Conservation (phyloP, 2,888 invertebrate species). For the Melikaiella ostensackeni region DNA sequence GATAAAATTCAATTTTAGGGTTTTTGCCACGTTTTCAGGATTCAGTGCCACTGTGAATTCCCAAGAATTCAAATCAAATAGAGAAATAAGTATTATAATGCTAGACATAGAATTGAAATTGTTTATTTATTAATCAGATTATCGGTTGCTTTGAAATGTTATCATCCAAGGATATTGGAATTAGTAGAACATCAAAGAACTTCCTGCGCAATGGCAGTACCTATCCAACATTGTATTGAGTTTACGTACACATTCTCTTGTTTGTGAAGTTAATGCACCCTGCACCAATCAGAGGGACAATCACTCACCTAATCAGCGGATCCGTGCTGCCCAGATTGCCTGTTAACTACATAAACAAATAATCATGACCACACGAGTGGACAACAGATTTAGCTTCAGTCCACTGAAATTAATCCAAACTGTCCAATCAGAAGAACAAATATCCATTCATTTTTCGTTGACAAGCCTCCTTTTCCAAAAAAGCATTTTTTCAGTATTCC, state of each 20-base stretch:
- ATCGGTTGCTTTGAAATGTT: neutral
- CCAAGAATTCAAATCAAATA: no score
- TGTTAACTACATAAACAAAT: conserved; percentile 33
- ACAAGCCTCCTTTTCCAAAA: no score
- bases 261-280: conserved; percentile 19
- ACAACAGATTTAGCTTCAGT: conserved; percentile 11
- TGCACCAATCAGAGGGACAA: conserved; percentile 33
- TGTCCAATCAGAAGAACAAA: neutral
- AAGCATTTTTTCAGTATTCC: no score
- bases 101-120: neutral
- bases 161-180: neutral
- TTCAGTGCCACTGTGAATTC: no score
- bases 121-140: no score
- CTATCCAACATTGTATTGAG: conserved; percentile 10
- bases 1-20: no score
- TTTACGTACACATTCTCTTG: conserved; percentile 12
- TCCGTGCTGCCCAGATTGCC: conserved; percentile 23
- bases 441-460: neutral
- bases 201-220: neutral
- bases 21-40: no score
- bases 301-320: conserved; percentile 28
- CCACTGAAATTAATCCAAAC: neutral
- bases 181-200: conserved; percentile 20
- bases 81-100: no score
- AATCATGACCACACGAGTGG: conserved; percentile 20